Conservation (phyloP, 1,140 invertebrate genomes). For the Hetaerina americana region DNA sequence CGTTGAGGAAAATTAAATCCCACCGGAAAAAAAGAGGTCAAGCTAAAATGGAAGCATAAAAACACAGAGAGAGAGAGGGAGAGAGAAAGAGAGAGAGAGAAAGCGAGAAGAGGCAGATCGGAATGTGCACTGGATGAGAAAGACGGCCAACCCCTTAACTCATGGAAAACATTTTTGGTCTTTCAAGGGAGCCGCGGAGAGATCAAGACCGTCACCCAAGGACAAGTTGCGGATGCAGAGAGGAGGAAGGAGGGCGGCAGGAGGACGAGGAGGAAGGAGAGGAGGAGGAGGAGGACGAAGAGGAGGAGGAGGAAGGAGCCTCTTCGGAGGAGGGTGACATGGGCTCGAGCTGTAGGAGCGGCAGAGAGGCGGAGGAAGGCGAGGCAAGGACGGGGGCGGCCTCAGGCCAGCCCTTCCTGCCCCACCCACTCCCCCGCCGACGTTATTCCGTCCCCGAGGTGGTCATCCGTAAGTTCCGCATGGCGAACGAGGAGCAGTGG, state of each 20-base stretch:
- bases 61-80: background rate
- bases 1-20: background rate
- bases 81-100: background rate
- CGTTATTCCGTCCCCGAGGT: background rate
- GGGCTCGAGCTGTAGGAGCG: background rate
- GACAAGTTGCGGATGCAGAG: background rate
- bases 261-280: background rate
- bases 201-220: background rate
- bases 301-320: background rate
- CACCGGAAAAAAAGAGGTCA: background rate
- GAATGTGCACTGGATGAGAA: background rate
- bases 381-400: background rate
- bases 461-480: background rate
- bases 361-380: background rate
- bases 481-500: background rate
- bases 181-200: background rate
- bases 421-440: background rate
- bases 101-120: background rate
- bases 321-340: background rate
- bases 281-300: background rate
- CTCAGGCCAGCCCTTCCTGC: background rate
- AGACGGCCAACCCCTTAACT: background rate
- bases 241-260: background rate
- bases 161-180: background rate
- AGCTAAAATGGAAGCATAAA: background rate